Evolutionary conservation across 2,113 vertebrate species (phyloP).

Genomic region (human (Homo sapiens)): GRCh38 chrX:26329001-26329500

Average conservation of each 20-base stretch:
- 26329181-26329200: background rate
- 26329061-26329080: background rate
- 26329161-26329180: background rate
- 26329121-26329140: background rate
- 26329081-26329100: background rate
- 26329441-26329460: background rate
- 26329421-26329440: background rate
- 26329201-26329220: background rate
- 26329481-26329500: background rate
- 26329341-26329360: background rate
- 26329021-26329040: background rate
- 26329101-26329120: background rate
- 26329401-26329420: background rate
- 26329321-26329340: slow-evolving; percentile 31
- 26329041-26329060: background rate
- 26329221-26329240: slow-evolving; percentile 20
- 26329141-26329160: background rate
- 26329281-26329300: slow-evolving; percentile 29
- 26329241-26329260: background rate
- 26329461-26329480: background rate
- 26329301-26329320: slow-evolving; percentile 43
- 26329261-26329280: slow-evolving; percentile 15
- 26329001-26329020: slow-evolving; percentile 7
- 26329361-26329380: background rate
- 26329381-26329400: slow-evolving; percentile 5